Percentiles rank a stretch among this genome's conserved stretches.
phyloP scores from a whole-genome alignment of 2,888 invertebrate species.

The Apotomis turbidana region DNA sequence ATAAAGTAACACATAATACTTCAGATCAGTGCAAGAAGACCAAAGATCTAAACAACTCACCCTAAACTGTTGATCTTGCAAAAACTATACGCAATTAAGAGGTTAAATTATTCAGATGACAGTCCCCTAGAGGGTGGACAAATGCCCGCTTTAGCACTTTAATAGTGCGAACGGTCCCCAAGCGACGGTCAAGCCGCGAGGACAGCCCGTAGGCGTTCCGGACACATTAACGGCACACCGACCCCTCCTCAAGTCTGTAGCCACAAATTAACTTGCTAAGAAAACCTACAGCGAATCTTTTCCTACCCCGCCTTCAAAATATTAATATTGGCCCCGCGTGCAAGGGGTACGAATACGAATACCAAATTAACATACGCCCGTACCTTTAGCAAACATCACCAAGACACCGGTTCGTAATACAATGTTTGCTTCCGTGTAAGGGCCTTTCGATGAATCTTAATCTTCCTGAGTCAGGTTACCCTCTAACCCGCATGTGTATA shows the following conservation, averaged over 20 bases:
- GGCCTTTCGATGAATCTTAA: conserved; percentile 82
- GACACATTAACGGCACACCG: conserved; percentile 66
- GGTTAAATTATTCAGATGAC: conserved; percentile 80
- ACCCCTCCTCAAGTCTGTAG: conserved; percentile 78
- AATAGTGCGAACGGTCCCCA: conserved; percentile 72
- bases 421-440: conserved; percentile 81
- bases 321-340: conserved; percentile 73
- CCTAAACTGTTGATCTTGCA: conserved; percentile 49
- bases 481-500: conserved; percentile 81
- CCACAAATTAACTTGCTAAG: conserved; percentile 71
- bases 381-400: conserved; percentile 79
- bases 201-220: conserved; percentile 74
- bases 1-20: neutral
- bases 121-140: conserved; percentile 72
- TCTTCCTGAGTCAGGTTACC: conserved; percentile 80
- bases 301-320: conserved; percentile 63
- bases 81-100: conserved; percentile 73
- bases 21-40: neutral
- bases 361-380: conserved; percentile 79
- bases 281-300: conserved; percentile 60
- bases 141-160: conserved; percentile 83
- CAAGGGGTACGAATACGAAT: conserved; percentile 69
- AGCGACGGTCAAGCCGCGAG: conserved; percentile 72
- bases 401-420: conserved; percentile 79
- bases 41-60: conserved; percentile 23